Base-by-base conservation (phyloP, 2,113 vertebrate species). In the Hippocampus guttulatus region DNA sequence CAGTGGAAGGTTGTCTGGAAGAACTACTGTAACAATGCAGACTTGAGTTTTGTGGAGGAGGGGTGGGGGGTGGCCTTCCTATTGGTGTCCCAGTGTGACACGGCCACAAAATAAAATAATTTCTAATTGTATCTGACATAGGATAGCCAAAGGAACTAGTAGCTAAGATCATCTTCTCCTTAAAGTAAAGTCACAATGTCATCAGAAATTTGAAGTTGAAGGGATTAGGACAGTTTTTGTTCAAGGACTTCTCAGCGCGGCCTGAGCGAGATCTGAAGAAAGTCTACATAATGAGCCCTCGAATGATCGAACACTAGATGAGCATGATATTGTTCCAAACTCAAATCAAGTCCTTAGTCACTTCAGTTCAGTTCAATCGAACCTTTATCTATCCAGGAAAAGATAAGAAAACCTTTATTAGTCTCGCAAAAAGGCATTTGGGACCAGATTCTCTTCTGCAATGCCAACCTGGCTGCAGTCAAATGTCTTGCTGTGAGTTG, bases 1-100 rank as follows among this genome's bases (percentile, higher is more conserved):
- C 74, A 69, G 66, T 0, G 41, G 18, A 63, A 63, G 61, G 18
- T 63, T 41, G 38, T 64, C 33, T 64, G 63, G 41, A 64, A 64
- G 40, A 64, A 23, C 21, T 41, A n/a, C 38, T 43, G 33, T 21
- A 10, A 62, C 30, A 20, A 40, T n/a, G 33, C 3, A 1, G 40
- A 64, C 21, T 21, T 43, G 21, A 64, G 40, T 14, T 64, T 64
- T 23, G 2, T 61, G 23, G 21, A n/a, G 21, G 21, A 30, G 52
- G 52, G 20, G 33, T 0, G 23, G 12, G 23, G 21, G 6, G 5
- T 4, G 4, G 23, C 25, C 27, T 58, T 58, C 55, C 3, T 58
- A 58, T 25, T 58, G 55, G 21, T 25, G 23, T 25, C 23, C 12
- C 23, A 1, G n/a, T 27, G 23, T 58, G 55, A 58, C 55, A 58